Evolutionary conservation across 2,888 invertebrate species (phyloP), one percentile per base, ranked within the genome.

Genomic region (Leptothorax acervorum): DNA sequence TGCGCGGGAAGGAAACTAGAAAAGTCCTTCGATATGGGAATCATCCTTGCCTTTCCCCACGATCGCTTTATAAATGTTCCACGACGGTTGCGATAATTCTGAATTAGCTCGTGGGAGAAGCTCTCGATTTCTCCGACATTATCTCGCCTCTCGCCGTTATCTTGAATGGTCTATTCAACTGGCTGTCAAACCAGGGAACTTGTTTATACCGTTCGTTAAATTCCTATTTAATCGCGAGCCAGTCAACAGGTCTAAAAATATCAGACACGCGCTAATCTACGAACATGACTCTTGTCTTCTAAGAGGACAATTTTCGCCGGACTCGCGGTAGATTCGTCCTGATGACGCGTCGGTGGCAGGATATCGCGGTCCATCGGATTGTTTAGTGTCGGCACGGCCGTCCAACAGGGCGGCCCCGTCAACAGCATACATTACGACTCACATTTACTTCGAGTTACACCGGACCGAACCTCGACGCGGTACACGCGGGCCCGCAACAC

Each of bases 401-500:
- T 93, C 93, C 92, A 90, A 91, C 93, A 92, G 92, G 93, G 93
- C 92, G 93, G 93, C 92, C 93, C 90, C 90, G 93, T 93, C 93
- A 92, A 88, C 92, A 91, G 90, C 89, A 92, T 93, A 94, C 93
- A 92, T 94, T 94, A 94, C 92, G 92, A 91, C 90, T 92, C 90
- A 90, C 92, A 92, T 92, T 93, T 92, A 90, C 91, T 86, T 86
- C 85, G 86, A 89, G 89, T 89, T 90, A 90, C 91, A 90, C 84
- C 84, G 84, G 42, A 68, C 85, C 86, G 74, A 85, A 79, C 84
- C 83, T 76, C 88, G 60, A 83, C 62, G 71, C 63, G 74, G 78
- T 83, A 74, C 42, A 76, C 84, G 71, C 76, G 48, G 35, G 65
- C 51, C 31, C 55, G 68, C 45, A 45, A 28, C 66, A 28, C 65